Conservation (phyloP, 2,888 invertebrate species). For the Pyrochroa serraticornis region DNA sequence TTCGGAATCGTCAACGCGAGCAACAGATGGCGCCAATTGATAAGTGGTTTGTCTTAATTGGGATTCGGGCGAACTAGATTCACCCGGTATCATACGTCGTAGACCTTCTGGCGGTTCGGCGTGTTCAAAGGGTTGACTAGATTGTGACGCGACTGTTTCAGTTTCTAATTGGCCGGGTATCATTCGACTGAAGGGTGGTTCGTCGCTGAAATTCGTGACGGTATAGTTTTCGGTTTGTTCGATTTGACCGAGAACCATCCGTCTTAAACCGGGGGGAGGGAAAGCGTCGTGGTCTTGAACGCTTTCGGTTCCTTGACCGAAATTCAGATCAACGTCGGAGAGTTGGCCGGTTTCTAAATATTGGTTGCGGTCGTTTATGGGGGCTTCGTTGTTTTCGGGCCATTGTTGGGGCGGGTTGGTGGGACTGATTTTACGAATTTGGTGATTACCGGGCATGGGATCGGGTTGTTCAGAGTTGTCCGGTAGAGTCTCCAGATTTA, state of each 20-base stretch:
- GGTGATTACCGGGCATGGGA: slow-evolving; percentile 44
- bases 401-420: slow-evolving; percentile 40
- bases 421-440: slow-evolving; percentile 31
- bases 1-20: slow-evolving; percentile 42
- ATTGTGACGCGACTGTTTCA: slow-evolving; percentile 11
- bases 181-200: slow-evolving; percentile 69
- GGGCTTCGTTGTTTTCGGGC: slow-evolving; percentile 67
- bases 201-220: slow-evolving; percentile 44
- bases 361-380: slow-evolving; percentile 75
- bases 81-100: slow-evolving; percentile 69
- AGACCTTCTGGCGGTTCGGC: slow-evolving; percentile 61
- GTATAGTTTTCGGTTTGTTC: slow-evolving; percentile 53
- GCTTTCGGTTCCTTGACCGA: slow-evolving; percentile 22
- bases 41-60: slow-evolving; percentile 27
- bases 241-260: slow-evolving; percentile 71
- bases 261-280: slow-evolving; percentile 69
- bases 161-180: slow-evolving; percentile 62
- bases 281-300: slow-evolving; percentile 54
- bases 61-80: slow-evolving; percentile 61
- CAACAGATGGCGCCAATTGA: slow-evolving; percentile 28
- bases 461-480: slow-evolving; percentile 74
- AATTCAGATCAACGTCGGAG: slow-evolving; percentile 61
- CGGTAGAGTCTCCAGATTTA: slow-evolving; percentile 69
- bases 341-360: slow-evolving; percentile 79
- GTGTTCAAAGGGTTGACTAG: slow-evolving; percentile 33